These are phyloP conservation scores for Notodonta dromedarius DNA, from an alignment of 2,888 invertebrate genomes.

Conservation along the genomic window DNA sequence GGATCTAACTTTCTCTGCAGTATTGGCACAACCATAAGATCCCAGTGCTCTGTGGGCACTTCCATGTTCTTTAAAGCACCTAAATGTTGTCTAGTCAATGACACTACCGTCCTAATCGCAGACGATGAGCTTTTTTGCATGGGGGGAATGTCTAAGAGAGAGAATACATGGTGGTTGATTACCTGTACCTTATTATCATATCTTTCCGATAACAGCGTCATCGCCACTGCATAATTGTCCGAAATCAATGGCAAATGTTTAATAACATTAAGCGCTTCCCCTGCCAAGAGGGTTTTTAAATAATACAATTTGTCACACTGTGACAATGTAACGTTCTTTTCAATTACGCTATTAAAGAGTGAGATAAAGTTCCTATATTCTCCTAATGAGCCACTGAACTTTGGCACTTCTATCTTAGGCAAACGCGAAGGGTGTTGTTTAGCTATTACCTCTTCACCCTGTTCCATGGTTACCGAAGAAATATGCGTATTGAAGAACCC, in stretches of 20 bases:
- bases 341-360: not conserved
- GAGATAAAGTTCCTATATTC: not conserved
- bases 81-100: not conserved
- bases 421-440: not conserved
- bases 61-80: constrained; percentile 3
- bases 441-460: not conserved
- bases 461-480: not conserved
- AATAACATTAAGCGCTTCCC: not conserved
- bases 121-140: not conserved
- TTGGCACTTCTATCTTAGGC: not conserved
- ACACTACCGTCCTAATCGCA: not conserved
- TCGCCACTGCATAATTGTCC: not conserved
- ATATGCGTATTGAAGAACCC: not conserved
- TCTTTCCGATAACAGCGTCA: not conserved
- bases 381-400: not conserved
- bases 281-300: not conserved
- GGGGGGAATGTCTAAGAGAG: not conserved
- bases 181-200: constrained; percentile 1
- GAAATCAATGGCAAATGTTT: not conserved
- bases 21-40: not conserved
- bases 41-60: not conserved
- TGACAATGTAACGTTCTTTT: not conserved
- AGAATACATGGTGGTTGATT: not conserved
- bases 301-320: constrained; percentile 4
- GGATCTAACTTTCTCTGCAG: not conserved